phyloP scores from a whole-genome alignment of 2,888 invertebrate genomes.

The Aquatica leii region DNA sequence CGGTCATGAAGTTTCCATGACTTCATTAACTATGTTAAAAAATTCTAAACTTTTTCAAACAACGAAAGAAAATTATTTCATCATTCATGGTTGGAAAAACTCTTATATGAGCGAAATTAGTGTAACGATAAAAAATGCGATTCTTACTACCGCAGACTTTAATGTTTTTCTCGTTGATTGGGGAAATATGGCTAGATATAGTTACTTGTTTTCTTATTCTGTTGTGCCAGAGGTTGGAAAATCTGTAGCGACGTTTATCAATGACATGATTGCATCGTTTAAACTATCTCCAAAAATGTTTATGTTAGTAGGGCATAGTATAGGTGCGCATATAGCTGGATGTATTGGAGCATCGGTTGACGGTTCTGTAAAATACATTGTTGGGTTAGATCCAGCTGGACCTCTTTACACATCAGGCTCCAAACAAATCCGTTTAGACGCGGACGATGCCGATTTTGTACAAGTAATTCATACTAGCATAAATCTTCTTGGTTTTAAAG shows the following conservation, averaged over 20 bases:
- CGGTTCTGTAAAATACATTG: conserved; percentile 32
- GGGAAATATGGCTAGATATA: conserved; percentile 13
- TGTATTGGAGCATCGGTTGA: conserved; percentile 31
- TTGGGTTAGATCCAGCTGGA: conserved; percentile 39
- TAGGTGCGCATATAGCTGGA: conserved; percentile 41
- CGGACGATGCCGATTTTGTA: conserved; percentile 36
- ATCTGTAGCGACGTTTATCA: conserved; percentile 31
- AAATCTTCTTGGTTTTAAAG: conserved; percentile 33
- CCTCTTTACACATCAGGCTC: conserved; percentile 27
- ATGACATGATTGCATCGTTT: conserved; percentile 24
- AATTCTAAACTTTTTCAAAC: conserved; percentile 17
- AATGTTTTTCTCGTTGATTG: conserved; percentile 36
- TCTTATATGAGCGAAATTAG: conserved; percentile 21
- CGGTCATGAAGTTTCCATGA: neutral
- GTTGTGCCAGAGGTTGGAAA: conserved; percentile 34
- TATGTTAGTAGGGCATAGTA: conserved; percentile 35
- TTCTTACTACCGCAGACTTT: conserved; percentile 16
- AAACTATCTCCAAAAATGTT: conserved; percentile 18
- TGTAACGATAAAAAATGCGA: conserved; percentile 14
- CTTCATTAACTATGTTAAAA: neutral
- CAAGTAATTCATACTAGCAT: conserved; percentile 38
- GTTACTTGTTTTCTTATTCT: conserved; percentile 23
- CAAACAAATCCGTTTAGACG: conserved; percentile 28
- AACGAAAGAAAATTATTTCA: conserved; percentile 22
- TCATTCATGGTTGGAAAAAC: conserved; percentile 35